Conservation (phyloP, 2,888 invertebrate genomes). For the Sisyra terminalis region DNA sequence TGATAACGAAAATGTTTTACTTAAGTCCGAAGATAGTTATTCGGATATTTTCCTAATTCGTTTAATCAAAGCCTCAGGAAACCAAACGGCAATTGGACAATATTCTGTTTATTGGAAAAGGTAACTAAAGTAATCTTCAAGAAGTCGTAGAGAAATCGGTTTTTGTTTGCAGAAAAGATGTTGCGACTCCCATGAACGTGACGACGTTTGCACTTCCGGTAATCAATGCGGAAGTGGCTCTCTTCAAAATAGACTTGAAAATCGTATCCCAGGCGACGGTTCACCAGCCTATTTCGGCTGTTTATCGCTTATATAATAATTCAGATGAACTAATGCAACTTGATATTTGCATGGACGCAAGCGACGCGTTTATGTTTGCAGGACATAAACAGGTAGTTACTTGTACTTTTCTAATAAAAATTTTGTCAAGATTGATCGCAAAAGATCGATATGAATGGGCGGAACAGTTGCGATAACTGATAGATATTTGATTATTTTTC, state of each 20-base stretch:
- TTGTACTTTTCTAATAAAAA: slow-evolving; percentile 2
- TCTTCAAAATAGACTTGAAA: too few species aligned
- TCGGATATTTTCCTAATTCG: too few species aligned
- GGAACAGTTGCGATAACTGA: slow-evolving; percentile 1
- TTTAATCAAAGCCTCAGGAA: slow-evolving; percentile 17
- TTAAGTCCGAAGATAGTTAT: too few species aligned
- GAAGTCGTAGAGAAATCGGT: too few species aligned
- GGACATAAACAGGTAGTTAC: slow-evolving; percentile 83
- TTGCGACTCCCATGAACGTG: too few species aligned
- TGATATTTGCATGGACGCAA: slow-evolving; percentile 59
- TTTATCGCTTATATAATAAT: slow-evolving; percentile 55
- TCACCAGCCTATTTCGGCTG: slow-evolving; percentile 50
- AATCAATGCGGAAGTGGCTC: too few species aligned
- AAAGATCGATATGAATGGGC: background rate
- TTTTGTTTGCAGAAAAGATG: background rate
- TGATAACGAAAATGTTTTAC: too few species aligned
- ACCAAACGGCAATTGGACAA: slow-evolving; percentile 31
- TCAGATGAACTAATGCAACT: slow-evolving; percentile 54
- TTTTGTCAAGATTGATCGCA: background rate
- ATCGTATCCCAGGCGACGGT: slow-evolving; percentile 21
- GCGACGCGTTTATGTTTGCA: slow-evolving; percentile 88
- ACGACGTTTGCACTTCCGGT: too few species aligned
- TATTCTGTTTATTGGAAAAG: slow-evolving; percentile 38
- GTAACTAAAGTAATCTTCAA: too few species aligned
- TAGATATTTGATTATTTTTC: background rate